Evolutionary conservation across 2,888 invertebrate species (phyloP).

Genomic region (Cryptocephalus primarius): DNA sequence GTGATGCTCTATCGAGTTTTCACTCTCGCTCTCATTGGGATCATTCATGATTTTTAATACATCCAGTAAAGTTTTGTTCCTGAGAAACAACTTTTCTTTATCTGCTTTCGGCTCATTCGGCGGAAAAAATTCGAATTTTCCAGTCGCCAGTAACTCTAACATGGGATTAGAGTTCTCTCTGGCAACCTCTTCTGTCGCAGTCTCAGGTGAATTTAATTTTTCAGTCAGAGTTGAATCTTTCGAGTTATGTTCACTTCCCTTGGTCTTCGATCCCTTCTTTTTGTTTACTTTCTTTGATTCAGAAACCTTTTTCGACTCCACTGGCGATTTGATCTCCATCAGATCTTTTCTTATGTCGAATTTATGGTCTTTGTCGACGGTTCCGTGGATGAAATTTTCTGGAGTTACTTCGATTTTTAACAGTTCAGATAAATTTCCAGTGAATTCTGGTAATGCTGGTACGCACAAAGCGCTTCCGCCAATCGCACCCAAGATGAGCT

Average conservation of each 20-base stretch:
- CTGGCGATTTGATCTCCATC: neutral
- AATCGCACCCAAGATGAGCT: constrained; percentile 45
- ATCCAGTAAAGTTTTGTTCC: constrained; percentile 28
- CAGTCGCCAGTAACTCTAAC: constrained; percentile 4
- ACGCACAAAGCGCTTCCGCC: constrained; percentile 43
- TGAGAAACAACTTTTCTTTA: constrained; percentile 13
- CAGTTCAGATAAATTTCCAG: constrained; percentile 25
- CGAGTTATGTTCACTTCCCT: neutral
- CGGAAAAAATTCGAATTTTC: neutral
- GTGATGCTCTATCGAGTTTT: neutral
- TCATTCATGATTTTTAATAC: constrained; percentile 17
- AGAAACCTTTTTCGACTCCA: neutral
- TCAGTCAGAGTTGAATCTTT: neutral
- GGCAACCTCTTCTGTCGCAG: constrained; percentile 2
- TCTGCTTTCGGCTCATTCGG: neutral
- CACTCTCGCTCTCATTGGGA: constrained; percentile 1
- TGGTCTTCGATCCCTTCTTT: constrained; percentile 1
- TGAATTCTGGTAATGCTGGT: constrained; percentile 35
- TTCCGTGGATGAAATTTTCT: constrained; percentile 23
- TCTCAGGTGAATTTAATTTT: no score
- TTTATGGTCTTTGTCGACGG: neutral
- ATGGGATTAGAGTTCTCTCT: constrained; percentile 6
- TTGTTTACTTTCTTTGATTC: neutral
- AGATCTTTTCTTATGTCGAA: constrained; percentile 1
- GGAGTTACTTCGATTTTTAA: constrained; percentile 21